These are phyloP conservation scores for Chrysopilus asiliformis DNA, from an alignment of 2,888 invertebrate genomes.

Conservation along the genomic window DNA sequence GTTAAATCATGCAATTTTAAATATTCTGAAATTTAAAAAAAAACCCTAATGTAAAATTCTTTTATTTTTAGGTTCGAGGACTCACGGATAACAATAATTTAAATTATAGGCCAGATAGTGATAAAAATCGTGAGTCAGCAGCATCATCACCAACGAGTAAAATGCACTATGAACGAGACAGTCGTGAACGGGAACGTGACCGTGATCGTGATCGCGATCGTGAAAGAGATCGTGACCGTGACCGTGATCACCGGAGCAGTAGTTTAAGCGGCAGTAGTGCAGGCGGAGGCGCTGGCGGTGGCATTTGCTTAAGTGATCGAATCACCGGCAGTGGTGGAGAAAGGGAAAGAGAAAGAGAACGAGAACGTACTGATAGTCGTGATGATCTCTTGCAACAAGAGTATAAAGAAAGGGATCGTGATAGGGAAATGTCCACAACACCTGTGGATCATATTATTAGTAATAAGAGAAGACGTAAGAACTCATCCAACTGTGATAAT, in stretches of 20 bases:
- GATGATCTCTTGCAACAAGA: conserved; percentile 35
- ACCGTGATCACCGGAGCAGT: conserved; percentile 32
- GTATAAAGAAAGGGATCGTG: conserved; percentile 41
- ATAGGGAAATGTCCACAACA: conserved; percentile 40
- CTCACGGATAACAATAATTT: conserved; percentile 70
- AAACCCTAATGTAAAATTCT: too few species aligned
- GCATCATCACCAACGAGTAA: conserved; percentile 31
- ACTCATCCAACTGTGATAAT: conserved; percentile 50
- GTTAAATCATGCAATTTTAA: too few species aligned
- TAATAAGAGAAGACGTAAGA: conserved; percentile 43
- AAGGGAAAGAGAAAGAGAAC: conserved; percentile 28
- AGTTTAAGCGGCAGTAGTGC: too few species aligned
- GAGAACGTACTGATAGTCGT: conserved; percentile 30
- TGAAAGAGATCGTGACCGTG: conserved; percentile 24
- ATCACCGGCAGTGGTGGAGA: conserved; percentile 28
- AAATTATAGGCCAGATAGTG: conserved; percentile 35
- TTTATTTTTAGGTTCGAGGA: conserved; percentile 45
- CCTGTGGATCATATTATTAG: conserved; percentile 38
- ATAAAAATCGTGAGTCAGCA: conserved; percentile 34
- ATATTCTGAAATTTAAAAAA: too few species aligned
- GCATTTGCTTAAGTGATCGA: conserved; percentile 28
- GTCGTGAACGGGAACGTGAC: conserved; percentile 24
- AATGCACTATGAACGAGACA: conserved; percentile 20
- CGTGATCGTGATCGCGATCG: conserved; percentile 29
- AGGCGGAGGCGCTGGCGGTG: conserved; percentile 28